A percentile compares a stretch with the other conserved stretches of the same genome.
phyloP scores from a whole-genome alignment of 1,140 invertebrate species.

The Pararge aegeria region DNA sequence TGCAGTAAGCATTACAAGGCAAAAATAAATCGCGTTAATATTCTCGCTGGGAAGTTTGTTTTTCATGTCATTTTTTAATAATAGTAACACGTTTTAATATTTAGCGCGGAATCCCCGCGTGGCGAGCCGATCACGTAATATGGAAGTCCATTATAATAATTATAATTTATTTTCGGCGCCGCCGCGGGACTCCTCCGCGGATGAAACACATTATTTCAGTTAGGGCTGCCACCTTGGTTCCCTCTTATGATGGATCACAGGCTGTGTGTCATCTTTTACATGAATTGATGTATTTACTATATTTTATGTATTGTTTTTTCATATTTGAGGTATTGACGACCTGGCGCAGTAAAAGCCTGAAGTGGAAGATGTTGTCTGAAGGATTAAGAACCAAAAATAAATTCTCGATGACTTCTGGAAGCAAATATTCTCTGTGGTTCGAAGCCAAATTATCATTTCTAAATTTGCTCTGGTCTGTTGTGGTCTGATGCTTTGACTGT shows the following conservation, averaged over 20 bases:
- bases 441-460: too few species aligned
- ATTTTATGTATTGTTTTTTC: too few species aligned
- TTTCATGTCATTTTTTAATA: conserved; percentile 1
- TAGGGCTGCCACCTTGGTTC: neutral
- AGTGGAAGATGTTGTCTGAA: too few species aligned
- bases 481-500: too few species aligned
- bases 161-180: conserved; percentile 9
- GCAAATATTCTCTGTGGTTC: too few species aligned
- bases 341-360: too few species aligned
- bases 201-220: conserved; percentile 9
- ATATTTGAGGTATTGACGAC: too few species aligned
- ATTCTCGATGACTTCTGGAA: too few species aligned
- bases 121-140: conserved; percentile 3
- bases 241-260: too few species aligned
- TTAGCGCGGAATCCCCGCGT: neutral
- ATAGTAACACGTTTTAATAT: conserved; percentile 7
- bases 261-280: neutral
- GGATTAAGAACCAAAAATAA: too few species aligned
- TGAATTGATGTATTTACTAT: neutral
- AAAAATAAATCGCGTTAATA: neutral
- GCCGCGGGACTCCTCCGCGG: neutral
- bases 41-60: neutral
- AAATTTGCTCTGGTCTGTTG: too few species aligned
- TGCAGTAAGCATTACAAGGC: too few species aligned
- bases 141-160: conserved; percentile 10